Base-by-base conservation (phyloP, 2,888 invertebrate genomes). In the Melipona bicolor region DNA sequence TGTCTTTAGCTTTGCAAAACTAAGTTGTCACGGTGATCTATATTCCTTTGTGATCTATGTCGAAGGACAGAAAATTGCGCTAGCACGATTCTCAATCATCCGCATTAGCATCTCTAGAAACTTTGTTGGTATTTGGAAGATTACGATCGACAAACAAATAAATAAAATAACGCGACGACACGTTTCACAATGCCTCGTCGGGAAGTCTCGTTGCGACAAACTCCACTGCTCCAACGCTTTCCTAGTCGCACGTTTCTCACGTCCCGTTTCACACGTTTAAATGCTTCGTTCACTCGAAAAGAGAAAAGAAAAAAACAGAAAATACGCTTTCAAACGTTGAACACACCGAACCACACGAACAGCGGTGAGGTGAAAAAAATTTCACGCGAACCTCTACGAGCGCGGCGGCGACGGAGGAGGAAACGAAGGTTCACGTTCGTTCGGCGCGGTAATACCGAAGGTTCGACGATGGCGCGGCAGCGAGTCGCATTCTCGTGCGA, bases 401-500 rank as follows among this genome's bases (percentile, higher is more conserved):
- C 32, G 19, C 9, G 32, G 32, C 62, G 62, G 36, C 36, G 36
- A 17, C 11, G 36, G 13, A 15, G 21, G 13, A 36, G 62, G 32
- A 21, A 32, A 32, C 19, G 21, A 32, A 13, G 9, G 62, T 65
- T 15, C 21, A 17, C 21, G 32, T 50, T 36, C 9, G 36, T 36
- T 36, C 36, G 49, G 32, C 3, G 19, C 5, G 32, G 43, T 59
- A 32, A 52, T 52, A 54, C 21, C 3, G 43, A 52, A 61, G 15
- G 9, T 80, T 61, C 3, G 27, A 43, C 36, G 32, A n/a, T n/a
- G 32, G 49, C 19, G n/a, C n/a, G 75, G 15, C 24, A 27, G 61
- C 19, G 9, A 59, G 69, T 77, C 65, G 65, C 70, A 82, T 83
- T 70, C 59, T 77, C 73, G 52, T n/a, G 27, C 67, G 52, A 52